phyloP scores from a whole-genome alignment of 2,888 invertebrate genomes.

The Caenorhabditis japonica region DNA sequence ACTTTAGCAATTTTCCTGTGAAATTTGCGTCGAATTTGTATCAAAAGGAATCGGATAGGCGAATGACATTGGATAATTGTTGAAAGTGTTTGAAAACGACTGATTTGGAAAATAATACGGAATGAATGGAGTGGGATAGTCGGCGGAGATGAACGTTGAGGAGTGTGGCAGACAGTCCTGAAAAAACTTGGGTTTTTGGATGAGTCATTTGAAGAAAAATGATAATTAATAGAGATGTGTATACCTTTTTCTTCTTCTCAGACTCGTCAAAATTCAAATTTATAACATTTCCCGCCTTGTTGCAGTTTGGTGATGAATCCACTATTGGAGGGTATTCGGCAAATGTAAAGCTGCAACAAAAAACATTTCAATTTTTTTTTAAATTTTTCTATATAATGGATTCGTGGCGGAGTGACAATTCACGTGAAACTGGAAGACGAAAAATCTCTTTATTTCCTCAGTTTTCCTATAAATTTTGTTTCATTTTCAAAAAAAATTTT shows the following conservation, averaged over 20 bases:
- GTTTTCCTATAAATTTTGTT: too few relatives aligned
- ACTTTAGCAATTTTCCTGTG: constrained; percentile 35
- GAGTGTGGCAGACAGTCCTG: constrained; percentile 18
- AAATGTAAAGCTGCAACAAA: constrained; percentile 22
- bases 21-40: constrained; percentile 12
- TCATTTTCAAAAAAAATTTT: too few relatives aligned
- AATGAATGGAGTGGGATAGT: constrained; percentile 10
- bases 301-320: not conserved
- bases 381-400: too few relatives aligned
- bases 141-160: constrained; percentile 8
- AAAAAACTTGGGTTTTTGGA: too few relatives aligned
- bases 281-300: constrained; percentile 15
- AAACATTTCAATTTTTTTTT: too few relatives aligned
- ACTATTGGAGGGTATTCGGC: not conserved
- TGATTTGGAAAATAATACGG: constrained; percentile 26
- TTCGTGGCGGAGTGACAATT: too few relatives aligned
- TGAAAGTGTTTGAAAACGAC: constrained; percentile 18
- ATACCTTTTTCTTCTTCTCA: constrained; percentile 31
- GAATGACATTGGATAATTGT: constrained; percentile 30
- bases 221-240: too few relatives aligned
- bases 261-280: constrained; percentile 19
- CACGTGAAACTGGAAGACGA: not conserved
- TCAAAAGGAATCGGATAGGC: constrained; percentile 42
- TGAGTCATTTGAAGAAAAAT: too few relatives aligned
- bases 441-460: too few relatives aligned